Base-by-base conservation (phyloP, 2,888 invertebrate genomes). In the Neoscelio sp. region DNA sequence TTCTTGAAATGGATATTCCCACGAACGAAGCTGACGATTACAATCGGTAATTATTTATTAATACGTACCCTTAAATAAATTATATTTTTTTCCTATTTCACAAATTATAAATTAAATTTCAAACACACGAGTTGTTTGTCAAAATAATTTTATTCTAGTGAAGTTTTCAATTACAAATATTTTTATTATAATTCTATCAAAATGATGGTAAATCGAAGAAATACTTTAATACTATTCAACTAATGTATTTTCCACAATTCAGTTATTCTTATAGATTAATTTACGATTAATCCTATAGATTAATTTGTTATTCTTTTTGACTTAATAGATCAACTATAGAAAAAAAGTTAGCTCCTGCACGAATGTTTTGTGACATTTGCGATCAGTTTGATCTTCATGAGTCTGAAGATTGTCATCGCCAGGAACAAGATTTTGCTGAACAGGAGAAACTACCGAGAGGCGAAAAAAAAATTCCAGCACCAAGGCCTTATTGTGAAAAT, bases 331-430 rank as follows among this genome's bases (percentile, higher is more conserved):
- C 58, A 46, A 80, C 82, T 58, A 85, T 90, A 71, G 89, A 90
- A 8, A 89, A 89, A 70, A 88, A 90, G 78, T 85, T 86, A 79
- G 84, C 92, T 13, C 97, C 97, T 38, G 97, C 97, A 38, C 94
- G 99, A 17, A 91, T 96, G 87, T 99, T 97, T 92, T 99, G 99
- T 93, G 99, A 99, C 92, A 99, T 98, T 86, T 99, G 99, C 91
- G 99, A 99, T 92, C 93, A 94, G 89, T 99, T 99, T 92, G 99
- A 99, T 92, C 92, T 95, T 67, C 99, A 99, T 90, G 98, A 99
- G 90, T 99, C 99, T 0, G 99, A 99, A 90, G 99, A 99, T 89
- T 99, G 99, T 89, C 98, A 98, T 26, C 92, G 94, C 46, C 98
- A 98, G 91, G 94, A 94, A 20, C 92, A 92, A 86, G 92, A 91